These are phyloP conservation scores for Glaucomys volans DNA, from an alignment of 2,113 vertebrate species.

Conservation along the genomic window DNA sequence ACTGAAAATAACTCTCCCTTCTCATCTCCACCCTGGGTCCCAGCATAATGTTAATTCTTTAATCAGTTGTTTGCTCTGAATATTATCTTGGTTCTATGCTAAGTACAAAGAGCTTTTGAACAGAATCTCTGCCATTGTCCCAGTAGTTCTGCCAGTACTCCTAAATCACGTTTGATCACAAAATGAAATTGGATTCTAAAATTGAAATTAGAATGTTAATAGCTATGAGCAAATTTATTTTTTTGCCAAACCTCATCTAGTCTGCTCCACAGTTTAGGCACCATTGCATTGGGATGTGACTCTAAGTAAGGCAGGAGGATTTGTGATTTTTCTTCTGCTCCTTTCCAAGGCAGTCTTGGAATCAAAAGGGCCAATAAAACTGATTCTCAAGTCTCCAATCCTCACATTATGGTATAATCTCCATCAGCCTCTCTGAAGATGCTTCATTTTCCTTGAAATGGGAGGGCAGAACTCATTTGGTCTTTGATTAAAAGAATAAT, in stretches of 20 bases:
- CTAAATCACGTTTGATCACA: background rate
- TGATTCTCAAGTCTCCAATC: background rate
- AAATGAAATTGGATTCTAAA: slow-evolving; percentile 29
- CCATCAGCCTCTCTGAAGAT: background rate
- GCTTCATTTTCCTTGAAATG: background rate
- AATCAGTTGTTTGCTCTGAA: background rate
- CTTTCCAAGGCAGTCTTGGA: background rate
- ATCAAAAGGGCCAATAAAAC: background rate
- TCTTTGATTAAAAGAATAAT: background rate
- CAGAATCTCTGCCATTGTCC: background rate
- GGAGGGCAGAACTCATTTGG: background rate
- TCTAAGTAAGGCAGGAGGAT: background rate
- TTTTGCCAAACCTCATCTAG: background rate
- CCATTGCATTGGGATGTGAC: background rate
- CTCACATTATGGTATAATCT: background rate
- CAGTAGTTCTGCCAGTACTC: background rate
- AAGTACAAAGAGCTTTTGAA: background rate
- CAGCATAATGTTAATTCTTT: slow-evolving; percentile 2
- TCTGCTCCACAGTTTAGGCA: background rate
- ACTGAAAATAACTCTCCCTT: background rate
- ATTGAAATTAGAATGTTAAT: slow-evolving; percentile 20
- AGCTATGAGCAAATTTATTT: background rate
- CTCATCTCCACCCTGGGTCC: no score
- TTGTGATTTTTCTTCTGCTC: background rate
- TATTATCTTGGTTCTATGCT: background rate